phyloP scores from a whole-genome alignment of 1,140 invertebrate species.

The Leptestheria dahalacensis region DNA sequence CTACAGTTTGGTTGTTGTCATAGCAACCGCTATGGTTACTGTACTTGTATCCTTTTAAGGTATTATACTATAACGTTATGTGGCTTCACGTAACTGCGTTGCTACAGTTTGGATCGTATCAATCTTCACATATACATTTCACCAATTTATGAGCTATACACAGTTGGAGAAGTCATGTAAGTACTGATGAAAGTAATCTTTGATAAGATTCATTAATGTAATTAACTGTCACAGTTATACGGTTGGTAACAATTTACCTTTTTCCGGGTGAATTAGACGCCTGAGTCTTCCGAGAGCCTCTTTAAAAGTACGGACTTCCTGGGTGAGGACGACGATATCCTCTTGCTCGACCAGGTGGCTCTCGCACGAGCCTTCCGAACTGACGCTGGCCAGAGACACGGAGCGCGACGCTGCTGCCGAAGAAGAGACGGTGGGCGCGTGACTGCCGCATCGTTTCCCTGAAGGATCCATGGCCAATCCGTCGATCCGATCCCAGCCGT shows the following conservation, averaged over 20 bases:
- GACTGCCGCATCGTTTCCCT: background rate
- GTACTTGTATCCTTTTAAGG: too few relatives aligned
- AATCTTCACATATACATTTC: too few relatives aligned
- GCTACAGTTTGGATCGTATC: too few relatives aligned
- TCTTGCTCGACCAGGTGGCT: conserved; percentile 32
- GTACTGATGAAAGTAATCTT: too few relatives aligned
- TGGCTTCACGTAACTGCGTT: too few relatives aligned
- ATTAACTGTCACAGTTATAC: too few relatives aligned
- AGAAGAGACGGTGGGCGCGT: background rate
- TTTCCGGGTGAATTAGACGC: conserved; percentile 30
- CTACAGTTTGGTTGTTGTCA: too few relatives aligned
- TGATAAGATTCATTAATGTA: too few relatives aligned
- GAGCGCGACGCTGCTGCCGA: conserved; percentile 21
- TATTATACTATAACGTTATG: too few relatives aligned
- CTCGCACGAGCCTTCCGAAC: conserved; percentile 28
- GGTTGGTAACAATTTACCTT: conserved; percentile 22
- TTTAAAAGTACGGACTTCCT: conserved; percentile 36
- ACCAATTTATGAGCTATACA: too few relatives aligned
- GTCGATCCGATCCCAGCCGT: background rate
- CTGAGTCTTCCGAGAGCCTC: conserved; percentile 34
- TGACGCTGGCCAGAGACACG: conserved; percentile 29
- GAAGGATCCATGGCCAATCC: background rate
- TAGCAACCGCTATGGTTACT: too few relatives aligned
- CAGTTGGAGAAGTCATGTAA: too few relatives aligned
- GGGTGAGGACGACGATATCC: conserved; percentile 36